Percentiles rank a stretch among this genome's conserved stretches.
Evolutionary conservation across 2,797 vertebrate genomes (phyloP).

Genomic region (Psittacula echo): DNA sequence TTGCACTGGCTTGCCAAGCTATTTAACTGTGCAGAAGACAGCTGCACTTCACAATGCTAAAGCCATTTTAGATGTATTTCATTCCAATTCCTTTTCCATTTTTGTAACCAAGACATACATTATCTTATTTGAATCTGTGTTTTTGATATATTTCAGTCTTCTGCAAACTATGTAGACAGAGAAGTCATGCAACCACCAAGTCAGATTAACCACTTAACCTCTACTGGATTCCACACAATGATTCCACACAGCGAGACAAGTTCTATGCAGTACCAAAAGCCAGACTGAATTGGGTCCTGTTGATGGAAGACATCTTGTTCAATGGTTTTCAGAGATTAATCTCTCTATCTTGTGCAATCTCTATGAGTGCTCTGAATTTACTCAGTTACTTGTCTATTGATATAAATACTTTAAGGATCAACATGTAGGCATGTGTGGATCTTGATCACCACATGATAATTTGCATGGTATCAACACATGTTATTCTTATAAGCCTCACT

Average conservation of each 20-base stretch:
- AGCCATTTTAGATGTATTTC: neutral
- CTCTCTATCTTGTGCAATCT: neutral
- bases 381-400: neutral
- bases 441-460: neutral
- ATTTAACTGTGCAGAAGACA: neutral
- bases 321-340: neutral
- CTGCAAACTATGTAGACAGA: neutral
- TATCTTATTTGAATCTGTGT: neutral
- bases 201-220: neutral
- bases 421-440: neutral
- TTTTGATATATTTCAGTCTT: neutral
- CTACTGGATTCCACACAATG: neutral
- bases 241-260: neutral
- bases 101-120: neutral
- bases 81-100: neutral
- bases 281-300: neutral
- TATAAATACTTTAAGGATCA: neutral
- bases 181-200: neutral
- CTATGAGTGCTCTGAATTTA: neutral
- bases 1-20: neutral
- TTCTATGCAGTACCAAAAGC: neutral
- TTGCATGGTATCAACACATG: accelerated
- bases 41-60: neutral
- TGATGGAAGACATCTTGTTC: neutral
- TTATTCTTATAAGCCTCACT: neutral